Conservation (phyloP, 64 coral and sea anemone genomes). For the Pocillopora damicornis region DNA sequence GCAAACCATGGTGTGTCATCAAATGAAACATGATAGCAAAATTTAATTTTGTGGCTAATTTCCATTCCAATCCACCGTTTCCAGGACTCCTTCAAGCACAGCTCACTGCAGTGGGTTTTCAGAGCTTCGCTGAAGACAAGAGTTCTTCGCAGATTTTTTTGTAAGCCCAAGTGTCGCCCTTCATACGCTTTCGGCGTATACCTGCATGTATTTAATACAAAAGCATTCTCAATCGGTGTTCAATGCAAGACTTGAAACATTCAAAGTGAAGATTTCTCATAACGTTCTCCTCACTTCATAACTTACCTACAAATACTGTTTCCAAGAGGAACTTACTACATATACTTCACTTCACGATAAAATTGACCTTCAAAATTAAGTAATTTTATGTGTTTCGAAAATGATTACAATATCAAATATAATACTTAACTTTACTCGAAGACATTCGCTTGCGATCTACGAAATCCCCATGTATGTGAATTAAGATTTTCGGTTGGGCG, state of each 20-base stretch:
- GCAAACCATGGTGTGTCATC: not conserved
- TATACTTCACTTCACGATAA: too few species aligned
- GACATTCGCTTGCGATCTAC: too few species aligned
- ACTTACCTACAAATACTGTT: not conserved
- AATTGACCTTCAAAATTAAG: too few species aligned
- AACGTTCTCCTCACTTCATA: not conserved
- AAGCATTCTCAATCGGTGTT: not conserved
- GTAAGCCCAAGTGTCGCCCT: conserved; percentile 99
- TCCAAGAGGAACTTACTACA: not conserved
- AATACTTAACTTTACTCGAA: too few species aligned
- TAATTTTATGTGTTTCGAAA: too few species aligned
- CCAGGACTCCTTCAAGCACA: not conserved
- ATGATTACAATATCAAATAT: too few species aligned
- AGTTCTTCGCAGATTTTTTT: conserved; percentile 97
- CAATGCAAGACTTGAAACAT: too few species aligned
- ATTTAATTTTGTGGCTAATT: not conserved
- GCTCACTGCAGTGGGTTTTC: not conserved
- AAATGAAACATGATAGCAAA: not conserved
- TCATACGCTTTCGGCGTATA: conserved; percentile 90
- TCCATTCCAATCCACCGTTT: too few species aligned
- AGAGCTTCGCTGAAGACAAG: conserved; percentile 78
- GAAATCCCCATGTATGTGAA: too few species aligned
- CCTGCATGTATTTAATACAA: conserved; percentile 34
- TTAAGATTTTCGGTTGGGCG: too few species aligned
- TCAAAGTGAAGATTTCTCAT: not conserved